Evolutionary conservation across 2,113 vertebrate genomes (phyloP).

Genomic region (Catharus minimus): DNA sequence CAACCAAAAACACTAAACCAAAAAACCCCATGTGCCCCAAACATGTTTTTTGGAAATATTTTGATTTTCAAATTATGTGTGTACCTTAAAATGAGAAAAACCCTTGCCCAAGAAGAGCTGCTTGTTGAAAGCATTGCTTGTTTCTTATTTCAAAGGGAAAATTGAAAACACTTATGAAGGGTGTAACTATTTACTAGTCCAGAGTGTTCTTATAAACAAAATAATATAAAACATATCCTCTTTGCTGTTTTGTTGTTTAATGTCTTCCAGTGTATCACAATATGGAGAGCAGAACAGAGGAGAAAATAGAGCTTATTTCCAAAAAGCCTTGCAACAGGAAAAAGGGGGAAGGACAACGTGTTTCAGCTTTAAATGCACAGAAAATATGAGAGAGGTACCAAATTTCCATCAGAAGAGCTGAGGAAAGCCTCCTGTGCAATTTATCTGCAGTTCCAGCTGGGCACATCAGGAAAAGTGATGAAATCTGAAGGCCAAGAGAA

Average conservation of each 20-base stretch:
- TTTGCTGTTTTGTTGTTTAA: not conserved
- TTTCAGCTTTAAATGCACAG: not conserved
- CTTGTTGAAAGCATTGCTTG: not conserved
- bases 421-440: not conserved
- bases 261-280: not conserved
- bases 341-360: not conserved
- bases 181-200: constrained; percentile 39
- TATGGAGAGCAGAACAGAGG: not conserved
- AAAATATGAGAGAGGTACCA: not conserved
- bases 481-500: not conserved
- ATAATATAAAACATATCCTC: constrained; percentile 58
- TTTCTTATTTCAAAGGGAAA: constrained; percentile 40
- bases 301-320: not conserved
- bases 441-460: not conserved
- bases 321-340: not conserved
- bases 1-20: not conserved
- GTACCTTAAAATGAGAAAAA: not conserved
- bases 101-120: not conserved
- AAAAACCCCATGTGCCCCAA: not conserved
- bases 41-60: not conserved
- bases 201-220: constrained; percentile 54
- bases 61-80: not conserved
- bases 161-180: constrained; percentile 47
- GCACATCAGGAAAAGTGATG: not conserved
- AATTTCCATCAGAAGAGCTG: not conserved